These are phyloP conservation scores for Tortrix viridana DNA, from an alignment of 2,888 invertebrate genomes.

Conservation along the genomic window DNA sequence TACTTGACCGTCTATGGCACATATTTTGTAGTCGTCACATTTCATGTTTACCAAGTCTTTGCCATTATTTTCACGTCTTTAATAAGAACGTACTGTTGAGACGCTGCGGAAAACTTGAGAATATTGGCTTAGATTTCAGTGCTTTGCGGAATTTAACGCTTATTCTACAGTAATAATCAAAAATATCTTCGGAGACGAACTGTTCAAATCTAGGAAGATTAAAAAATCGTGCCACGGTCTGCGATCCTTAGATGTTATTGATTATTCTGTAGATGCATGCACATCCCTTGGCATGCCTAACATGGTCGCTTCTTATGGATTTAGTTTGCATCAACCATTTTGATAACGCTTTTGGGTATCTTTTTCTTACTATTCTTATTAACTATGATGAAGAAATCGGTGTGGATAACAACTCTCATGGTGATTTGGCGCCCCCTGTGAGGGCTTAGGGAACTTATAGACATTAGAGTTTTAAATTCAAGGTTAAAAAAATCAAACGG, in stretches of 20 bases:
- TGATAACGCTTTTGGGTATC: conserved; percentile 59
- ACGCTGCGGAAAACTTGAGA: neutral
- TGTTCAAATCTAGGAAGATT: too few relatives aligned
- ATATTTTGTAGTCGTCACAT: conserved; percentile 48
- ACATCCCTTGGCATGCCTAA: conserved; percentile 60
- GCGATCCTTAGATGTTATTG: conserved; percentile 47
- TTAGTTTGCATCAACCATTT: conserved; percentile 65
- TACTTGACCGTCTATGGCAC: conserved; percentile 32
- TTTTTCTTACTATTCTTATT: conserved; percentile 63
- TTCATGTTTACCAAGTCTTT: conserved; percentile 33
- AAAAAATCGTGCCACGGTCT: too few relatives aligned
- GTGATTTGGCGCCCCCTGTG: conserved; percentile 81
- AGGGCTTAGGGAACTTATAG: conserved; percentile 49
- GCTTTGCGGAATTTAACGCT: conserved; percentile 30
- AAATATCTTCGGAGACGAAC: conserved; percentile 21
- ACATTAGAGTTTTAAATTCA: neutral
- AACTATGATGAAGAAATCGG: conserved; percentile 75
- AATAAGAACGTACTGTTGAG: neutral
- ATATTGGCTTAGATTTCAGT: conserved; percentile 28
- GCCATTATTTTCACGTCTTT: conserved; percentile 15
- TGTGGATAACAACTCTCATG: conserved; percentile 66
- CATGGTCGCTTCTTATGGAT: conserved; percentile 63
- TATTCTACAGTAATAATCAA: conserved; percentile 24
- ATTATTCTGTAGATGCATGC: conserved; percentile 51
- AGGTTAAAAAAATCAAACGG: neutral